Conservation (phyloP, 2,888 invertebrate genomes). For the Morpho deidamia region DNA sequence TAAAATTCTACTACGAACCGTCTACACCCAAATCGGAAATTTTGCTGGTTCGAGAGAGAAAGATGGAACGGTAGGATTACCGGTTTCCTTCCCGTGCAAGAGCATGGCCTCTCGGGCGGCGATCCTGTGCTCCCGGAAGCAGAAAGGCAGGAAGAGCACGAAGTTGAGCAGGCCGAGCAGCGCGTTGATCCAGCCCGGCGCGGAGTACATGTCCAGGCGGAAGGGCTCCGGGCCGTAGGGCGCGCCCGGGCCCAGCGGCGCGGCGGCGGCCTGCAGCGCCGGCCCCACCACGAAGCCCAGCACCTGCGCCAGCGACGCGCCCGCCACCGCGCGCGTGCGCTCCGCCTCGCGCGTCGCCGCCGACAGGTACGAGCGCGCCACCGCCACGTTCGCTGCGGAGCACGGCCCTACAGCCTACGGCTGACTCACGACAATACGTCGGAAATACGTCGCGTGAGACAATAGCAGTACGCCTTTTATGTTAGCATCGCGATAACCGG, state of each 20-base stretch:
- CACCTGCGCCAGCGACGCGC: conserved; percentile 90
- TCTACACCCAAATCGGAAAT: conserved; percentile 19
- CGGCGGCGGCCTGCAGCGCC: conserved; percentile 88
- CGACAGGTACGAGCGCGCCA: conserved; percentile 90
- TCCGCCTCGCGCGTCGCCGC: conserved; percentile 89
- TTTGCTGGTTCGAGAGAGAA: too few species aligned
- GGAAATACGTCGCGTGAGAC: too few species aligned
- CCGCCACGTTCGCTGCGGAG: conserved; percentile 86
- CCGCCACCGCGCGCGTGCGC: conserved; percentile 89
- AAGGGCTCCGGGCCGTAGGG: conserved; percentile 66
- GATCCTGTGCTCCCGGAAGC: conserved; percentile 87
- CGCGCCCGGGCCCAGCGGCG: conserved; percentile 83
- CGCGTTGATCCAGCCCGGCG: conserved; percentile 91
- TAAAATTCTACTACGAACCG: conserved; percentile 36
- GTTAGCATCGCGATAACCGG: too few species aligned
- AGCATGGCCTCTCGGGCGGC: conserved; percentile 89
- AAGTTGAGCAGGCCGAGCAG: conserved; percentile 85
- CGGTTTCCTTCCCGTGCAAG: conserved; percentile 82
- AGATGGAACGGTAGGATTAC: too few species aligned
- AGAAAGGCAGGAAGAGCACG: conserved; percentile 83
- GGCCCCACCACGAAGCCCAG: conserved; percentile 93
- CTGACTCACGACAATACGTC: too few species aligned
- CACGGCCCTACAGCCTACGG: too few species aligned
- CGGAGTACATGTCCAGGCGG: conserved; percentile 91
- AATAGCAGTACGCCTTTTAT: too few species aligned